Evolutionary conservation across 2,888 invertebrate genomes (phyloP).

Genomic region (Aromia moschata): DNA sequence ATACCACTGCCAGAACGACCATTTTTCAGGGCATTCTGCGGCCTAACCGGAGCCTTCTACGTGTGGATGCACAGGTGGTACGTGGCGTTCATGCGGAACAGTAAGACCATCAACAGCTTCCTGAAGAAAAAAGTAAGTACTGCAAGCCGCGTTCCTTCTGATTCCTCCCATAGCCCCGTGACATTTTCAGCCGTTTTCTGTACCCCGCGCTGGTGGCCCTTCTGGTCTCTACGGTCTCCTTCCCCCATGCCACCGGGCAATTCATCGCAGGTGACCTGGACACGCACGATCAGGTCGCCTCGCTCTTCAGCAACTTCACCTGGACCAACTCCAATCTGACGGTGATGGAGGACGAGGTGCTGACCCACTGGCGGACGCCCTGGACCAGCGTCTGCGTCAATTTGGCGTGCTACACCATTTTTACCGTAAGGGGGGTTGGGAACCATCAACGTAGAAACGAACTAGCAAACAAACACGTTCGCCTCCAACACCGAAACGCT

Average conservation of each 20-base stretch:
- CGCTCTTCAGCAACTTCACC: slow-evolving; percentile 94
- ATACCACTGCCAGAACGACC: too few species aligned
- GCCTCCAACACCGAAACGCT: too few species aligned
- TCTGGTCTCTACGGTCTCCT: slow-evolving; percentile 84
- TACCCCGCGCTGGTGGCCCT: slow-evolving; percentile 93
- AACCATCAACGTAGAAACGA: too few species aligned
- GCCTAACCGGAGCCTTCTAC: slow-evolving; percentile 88
- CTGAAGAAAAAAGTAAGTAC: slow-evolving; percentile 90
- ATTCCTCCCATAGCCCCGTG: slow-evolving; percentile 18
- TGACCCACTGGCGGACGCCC: slow-evolving; percentile 88
- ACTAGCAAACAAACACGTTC: too few species aligned
- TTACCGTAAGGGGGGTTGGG: slow-evolving; percentile 84
- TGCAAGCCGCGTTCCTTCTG: not conserved
- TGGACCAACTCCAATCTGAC: slow-evolving; percentile 86
- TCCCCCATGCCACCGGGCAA: slow-evolving; percentile 92
- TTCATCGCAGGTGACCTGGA: slow-evolving; percentile 78
- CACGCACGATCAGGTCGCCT: slow-evolving; percentile 69
- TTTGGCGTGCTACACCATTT: slow-evolving; percentile 82
- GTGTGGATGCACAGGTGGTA: slow-evolving; percentile 91
- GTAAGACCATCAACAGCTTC: slow-evolving; percentile 88
- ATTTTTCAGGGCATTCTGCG: slow-evolving; percentile 78
- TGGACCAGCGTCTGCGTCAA: slow-evolving; percentile 85
- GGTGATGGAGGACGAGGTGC: slow-evolving; percentile 84
- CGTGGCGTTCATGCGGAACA: slow-evolving; percentile 91
- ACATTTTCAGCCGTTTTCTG: slow-evolving; percentile 75